These are phyloP conservation scores for Elanoides forficatus DNA, from an alignment of 2,113 vertebrate species.

Conservation along the genomic window DNA sequence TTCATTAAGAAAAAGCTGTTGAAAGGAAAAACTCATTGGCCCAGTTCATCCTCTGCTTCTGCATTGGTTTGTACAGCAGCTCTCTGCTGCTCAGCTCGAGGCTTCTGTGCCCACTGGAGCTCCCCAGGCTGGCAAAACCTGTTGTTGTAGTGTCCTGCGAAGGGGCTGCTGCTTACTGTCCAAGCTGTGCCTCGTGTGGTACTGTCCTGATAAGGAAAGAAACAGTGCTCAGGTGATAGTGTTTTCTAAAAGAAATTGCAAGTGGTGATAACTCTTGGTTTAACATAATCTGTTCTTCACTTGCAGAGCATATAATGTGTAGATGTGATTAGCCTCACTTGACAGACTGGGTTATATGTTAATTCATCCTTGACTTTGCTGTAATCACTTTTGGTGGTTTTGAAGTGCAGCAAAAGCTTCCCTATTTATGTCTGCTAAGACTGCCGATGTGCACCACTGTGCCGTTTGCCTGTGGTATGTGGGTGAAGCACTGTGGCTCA, in stretches of 20 bases:
- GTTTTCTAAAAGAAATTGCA: neutral
- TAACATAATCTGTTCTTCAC: neutral
- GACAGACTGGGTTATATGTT: too few species aligned
- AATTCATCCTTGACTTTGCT: neutral
- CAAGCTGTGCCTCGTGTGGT: neutral
- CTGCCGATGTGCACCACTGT: neutral
- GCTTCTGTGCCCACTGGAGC: neutral
- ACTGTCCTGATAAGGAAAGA: neutral
- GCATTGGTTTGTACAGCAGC: neutral
- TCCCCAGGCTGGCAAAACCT: neutral
- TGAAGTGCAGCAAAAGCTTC: neutral
- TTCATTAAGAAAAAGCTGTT: neutral
- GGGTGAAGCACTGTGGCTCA: neutral
- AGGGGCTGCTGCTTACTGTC: neutral
- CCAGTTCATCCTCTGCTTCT: neutral
- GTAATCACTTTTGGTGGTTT: neutral
- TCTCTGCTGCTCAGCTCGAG: neutral
- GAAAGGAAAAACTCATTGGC: too few species aligned
- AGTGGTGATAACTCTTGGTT: neutral
- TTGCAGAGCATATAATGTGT: neutral
- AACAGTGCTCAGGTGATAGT: rapidly evolving
- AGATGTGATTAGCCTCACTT: neutral
- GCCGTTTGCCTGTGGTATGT: neutral
- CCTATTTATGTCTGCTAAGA: neutral
- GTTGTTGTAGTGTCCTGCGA: rapidly evolving